These are phyloP conservation scores for Acholoe squamosa DNA, from an alignment of 2,888 invertebrate species.

Conservation along the genomic window DNA sequence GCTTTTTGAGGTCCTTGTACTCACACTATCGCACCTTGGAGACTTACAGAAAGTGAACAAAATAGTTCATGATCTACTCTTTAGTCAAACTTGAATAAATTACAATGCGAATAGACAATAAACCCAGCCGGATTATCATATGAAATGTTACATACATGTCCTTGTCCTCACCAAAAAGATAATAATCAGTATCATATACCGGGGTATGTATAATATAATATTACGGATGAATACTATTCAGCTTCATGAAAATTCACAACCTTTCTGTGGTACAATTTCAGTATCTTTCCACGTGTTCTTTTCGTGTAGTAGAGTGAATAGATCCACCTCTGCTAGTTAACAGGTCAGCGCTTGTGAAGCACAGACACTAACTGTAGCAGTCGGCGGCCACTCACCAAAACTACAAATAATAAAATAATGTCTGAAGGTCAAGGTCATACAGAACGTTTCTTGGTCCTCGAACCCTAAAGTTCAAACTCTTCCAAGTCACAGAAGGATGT, in stretches of 20 bases:
- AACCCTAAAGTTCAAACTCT: conserved; percentile 46
- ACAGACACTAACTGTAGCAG: neutral
- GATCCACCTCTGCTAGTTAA: neutral
- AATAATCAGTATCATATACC: neutral
- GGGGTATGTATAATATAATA: neutral
- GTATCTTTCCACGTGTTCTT: neutral
- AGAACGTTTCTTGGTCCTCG: conserved; percentile 56
- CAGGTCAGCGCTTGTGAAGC: neutral
- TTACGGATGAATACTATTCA: neutral
- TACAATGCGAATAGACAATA: conserved; percentile 48
- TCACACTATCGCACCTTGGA: neutral
- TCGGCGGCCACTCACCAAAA: neutral
- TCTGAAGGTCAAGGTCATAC: conserved; percentile 47
- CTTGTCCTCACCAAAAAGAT: conserved; percentile 34
- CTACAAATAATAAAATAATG: neutral
- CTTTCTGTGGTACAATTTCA: conserved; percentile 20
- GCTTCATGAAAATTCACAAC: neutral
- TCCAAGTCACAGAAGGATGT: neutral
- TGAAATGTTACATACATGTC: conserved; percentile 56
- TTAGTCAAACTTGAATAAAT: conserved; percentile 43
- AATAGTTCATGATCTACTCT: conserved; percentile 51
- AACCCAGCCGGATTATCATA: conserved; percentile 58
- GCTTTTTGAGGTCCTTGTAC: neutral
- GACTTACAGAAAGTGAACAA: conserved; percentile 51
- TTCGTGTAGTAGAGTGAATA: neutral